Evolutionary conservation across 2,113 vertebrate species (phyloP).

Genomic region (Ondatra zibethicus): DNA sequence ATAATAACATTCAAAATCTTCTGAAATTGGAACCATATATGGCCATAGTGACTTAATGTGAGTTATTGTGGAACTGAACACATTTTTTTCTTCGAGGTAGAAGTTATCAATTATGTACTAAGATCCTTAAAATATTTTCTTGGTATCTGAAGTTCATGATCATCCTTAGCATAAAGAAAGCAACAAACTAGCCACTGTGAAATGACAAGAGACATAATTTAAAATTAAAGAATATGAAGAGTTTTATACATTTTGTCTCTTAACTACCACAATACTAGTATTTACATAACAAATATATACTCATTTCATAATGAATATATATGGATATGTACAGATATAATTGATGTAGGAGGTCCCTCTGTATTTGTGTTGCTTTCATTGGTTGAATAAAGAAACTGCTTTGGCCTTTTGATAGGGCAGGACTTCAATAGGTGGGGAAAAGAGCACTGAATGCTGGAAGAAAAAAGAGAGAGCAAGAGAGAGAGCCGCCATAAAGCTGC

Average conservation of each 20-base stretch:
- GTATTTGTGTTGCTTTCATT: no score
- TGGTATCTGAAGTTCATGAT: neutral
- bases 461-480: no score
- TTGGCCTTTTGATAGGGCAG: no score
- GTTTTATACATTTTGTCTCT: constrained; percentile 41
- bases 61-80: neutral
- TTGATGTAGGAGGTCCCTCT: no score
- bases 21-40: neutral
- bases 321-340: neutral
- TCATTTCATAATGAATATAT: neutral
- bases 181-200: neutral
- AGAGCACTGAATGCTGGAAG: no score
- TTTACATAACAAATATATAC: neutral
- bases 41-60: neutral
- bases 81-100: constrained; percentile 44
- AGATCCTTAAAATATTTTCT: constrained; percentile 37
- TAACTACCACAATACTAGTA: neutral
- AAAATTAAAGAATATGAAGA: neutral
- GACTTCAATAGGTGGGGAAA: no score
- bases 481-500: no score
- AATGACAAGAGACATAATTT: constrained; percentile 20
- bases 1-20: constrained; percentile 21
- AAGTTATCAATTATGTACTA: constrained; percentile 30
- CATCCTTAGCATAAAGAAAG: neutral
- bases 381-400: no score